These are phyloP conservation scores for Lethrus apterus DNA, from an alignment of 1,140 invertebrate genomes.

Conservation along the genomic window DNA sequence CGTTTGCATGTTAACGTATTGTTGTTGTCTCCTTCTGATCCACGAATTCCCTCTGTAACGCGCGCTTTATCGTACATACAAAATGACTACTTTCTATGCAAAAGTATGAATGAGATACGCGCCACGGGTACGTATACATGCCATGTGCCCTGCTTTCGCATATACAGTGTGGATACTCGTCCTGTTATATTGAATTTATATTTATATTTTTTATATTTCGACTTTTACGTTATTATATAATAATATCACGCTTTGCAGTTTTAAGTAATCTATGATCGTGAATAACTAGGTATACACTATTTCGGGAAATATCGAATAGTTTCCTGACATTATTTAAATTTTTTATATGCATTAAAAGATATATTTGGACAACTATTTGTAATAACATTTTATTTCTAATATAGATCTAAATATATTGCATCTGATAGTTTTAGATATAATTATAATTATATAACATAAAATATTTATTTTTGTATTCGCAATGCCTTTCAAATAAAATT, in stretches of 20 bases:
- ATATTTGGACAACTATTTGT: no score
- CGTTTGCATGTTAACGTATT: constrained; percentile 44
- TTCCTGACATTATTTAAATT: no score
- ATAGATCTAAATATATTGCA: no score
- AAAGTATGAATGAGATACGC: constrained; percentile 44
- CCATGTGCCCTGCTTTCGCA: constrained; percentile 28
- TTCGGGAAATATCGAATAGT: neutral
- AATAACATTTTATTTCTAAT: no score
- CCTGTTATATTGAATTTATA: neutral
- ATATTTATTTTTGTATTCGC: neutral
- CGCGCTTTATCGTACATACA: constrained; percentile 42
- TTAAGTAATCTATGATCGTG: neutral
- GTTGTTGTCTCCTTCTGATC: constrained; percentile 44
- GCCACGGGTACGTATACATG: constrained; percentile 37
- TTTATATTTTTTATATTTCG: neutral
- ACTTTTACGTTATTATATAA: neutral
- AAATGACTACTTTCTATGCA: constrained; percentile 45
- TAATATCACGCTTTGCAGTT: neutral
- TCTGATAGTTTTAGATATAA: no score
- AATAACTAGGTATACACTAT: neutral
- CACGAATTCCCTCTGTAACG: constrained; percentile 25
- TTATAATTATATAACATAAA: no score
- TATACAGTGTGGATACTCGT: constrained; percentile 23
- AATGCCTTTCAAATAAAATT: neutral
- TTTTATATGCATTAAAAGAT: no score